Conservation (phyloP, 53 echinoderm and acorn worm species). For the Arbacia lixula region DNA sequence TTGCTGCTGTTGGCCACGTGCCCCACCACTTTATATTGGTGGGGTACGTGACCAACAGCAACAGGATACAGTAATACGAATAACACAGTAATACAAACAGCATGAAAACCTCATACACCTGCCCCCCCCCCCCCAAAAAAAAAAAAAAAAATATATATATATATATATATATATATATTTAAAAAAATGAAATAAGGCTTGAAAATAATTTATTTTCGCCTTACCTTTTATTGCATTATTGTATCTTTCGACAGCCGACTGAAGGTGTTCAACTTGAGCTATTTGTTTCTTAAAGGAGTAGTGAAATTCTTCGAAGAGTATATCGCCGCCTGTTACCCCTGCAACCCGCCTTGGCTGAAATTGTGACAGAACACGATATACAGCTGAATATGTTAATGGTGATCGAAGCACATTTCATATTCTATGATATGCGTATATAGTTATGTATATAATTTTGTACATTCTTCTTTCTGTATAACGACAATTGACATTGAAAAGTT, state of each 20-base stretch:
- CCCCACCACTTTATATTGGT: too few relatives aligned
- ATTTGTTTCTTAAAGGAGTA: slow-evolving; percentile 42
- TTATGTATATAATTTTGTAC: too few relatives aligned
- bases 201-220: background rate
- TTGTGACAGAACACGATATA: background rate
- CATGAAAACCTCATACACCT: too few relatives aligned
- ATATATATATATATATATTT: too few relatives aligned
- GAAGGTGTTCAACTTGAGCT: slow-evolving; percentile 3
- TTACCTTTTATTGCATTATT: slow-evolving; percentile 7
- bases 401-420: background rate
- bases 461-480: too few relatives aligned
- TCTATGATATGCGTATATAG: background rate
- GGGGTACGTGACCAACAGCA: too few relatives aligned
- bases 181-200: background rate
- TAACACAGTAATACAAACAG: too few relatives aligned
- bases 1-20: too few relatives aligned
- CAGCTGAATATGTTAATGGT: background rate
- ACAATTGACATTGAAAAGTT: too few relatives aligned
- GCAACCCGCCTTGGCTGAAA: slow-evolving; percentile 40
- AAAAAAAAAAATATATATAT: background rate
- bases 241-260: slow-evolving; percentile 21
- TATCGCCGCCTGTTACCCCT: slow-evolving; percentile 41
- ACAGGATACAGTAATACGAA: too few relatives aligned
- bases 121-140: too few relatives aligned
- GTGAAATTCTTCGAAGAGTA: slow-evolving; percentile 46